A percentile compares a stretch with the other conserved stretches of the same genome.
These are phyloP conservation scores for Megaleporinus macrocephalus DNA, from an alignment of 2,113 vertebrate species.

Conservation along the genomic window DNA sequence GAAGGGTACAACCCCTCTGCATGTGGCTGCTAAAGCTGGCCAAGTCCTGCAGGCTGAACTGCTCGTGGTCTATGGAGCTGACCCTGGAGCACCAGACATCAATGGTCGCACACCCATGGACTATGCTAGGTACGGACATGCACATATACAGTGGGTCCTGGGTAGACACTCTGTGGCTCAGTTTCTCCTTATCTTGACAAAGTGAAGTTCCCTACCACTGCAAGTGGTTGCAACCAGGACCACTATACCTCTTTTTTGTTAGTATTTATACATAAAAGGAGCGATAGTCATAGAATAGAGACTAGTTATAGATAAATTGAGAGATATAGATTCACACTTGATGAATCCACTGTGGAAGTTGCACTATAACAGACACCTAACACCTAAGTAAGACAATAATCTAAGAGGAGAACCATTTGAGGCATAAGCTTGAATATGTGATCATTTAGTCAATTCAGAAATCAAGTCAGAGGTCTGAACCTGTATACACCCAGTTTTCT, in stretches of 20 bases:
- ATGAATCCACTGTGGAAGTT: not conserved
- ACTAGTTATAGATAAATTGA: not conserved
- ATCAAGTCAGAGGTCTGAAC: no score
- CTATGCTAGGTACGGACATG: conserved; percentile 86
- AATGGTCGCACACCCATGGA: conserved; percentile 95
- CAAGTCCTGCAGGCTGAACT: conserved; percentile 95
- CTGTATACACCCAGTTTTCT: no score
- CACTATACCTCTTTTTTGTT: not conserved
- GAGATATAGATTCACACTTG: not conserved
- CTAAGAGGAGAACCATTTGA: no score
- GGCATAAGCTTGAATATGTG: no score
- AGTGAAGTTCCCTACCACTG: no score
- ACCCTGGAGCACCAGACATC: conserved; percentile 92
- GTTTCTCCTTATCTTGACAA: not conserved
- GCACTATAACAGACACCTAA: not conserved
- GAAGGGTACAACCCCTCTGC: conserved; percentile 95
- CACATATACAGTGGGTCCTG: not conserved
- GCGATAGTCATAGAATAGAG: not conserved
- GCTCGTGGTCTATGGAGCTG: conserved; percentile 93
- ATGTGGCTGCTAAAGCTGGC: conserved; percentile 95
- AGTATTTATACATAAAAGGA: not conserved
- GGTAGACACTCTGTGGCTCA: not conserved
- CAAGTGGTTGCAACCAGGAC: no score
- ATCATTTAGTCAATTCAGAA: no score
- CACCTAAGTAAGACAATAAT: not conserved